A percentile compares a stretch with the other conserved stretches of the same genome.
Evolutionary conservation across 2,797 vertebrate genomes (phyloP).

Genomic region (Megalops cyprinoides): DNA sequence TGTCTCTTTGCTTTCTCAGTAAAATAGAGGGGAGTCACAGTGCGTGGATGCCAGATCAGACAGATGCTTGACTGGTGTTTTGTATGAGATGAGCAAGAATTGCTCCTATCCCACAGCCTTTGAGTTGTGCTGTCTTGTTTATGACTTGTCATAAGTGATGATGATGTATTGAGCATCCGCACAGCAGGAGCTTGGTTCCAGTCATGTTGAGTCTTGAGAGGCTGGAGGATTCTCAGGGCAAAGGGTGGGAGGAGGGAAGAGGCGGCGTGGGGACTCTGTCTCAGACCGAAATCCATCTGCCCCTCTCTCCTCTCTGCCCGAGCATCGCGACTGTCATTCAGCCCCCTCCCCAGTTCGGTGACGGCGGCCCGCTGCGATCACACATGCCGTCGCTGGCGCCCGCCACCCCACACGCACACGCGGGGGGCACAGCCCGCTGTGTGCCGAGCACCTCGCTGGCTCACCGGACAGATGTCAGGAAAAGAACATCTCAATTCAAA

Average conservation of each 20-base stretch:
- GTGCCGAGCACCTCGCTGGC: neutral
- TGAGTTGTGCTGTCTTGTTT: neutral
- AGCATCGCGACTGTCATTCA: neutral
- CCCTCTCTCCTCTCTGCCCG: neutral
- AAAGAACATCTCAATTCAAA: neutral
- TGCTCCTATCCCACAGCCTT: neutral
- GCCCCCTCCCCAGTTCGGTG: neutral
- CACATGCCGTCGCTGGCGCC: neutral
- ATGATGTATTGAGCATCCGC: neutral
- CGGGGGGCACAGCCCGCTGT: neutral
- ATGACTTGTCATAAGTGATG: neutral
- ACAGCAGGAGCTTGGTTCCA: neutral
- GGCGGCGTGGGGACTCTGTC: slow-evolving; percentile 13
- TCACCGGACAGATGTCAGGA: no score
- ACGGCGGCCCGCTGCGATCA: neutral
- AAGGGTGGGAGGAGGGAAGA: neutral
- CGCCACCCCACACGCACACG: neutral
- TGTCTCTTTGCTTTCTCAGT: neutral
- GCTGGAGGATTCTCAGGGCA: neutral
- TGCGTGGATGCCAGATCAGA: neutral
- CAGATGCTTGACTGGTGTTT: neutral
- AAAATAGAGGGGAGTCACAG: neutral
- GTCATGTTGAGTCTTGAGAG: neutral
- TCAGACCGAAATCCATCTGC: slow-evolving; percentile 31
- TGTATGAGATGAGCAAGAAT: neutral